These are phyloP conservation scores for Turdus rufiventris DNA, from an alignment of 2,113 vertebrate species.

Conservation along the genomic window DNA sequence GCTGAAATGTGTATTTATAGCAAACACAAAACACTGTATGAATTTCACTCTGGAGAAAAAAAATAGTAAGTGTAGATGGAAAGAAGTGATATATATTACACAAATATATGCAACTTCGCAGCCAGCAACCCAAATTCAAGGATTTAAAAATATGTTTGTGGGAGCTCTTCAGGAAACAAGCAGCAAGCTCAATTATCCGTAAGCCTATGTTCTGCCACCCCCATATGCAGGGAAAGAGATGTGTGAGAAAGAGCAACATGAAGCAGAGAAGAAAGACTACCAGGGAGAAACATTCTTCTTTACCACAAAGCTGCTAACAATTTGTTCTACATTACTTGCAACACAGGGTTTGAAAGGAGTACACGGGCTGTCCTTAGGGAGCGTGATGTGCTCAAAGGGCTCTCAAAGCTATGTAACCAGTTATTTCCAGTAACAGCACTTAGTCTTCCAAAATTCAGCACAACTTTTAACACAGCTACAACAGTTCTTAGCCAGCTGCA, in stretches of 20 bases:
- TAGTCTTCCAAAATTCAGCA: not conserved
- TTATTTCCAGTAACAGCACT: not conserved
- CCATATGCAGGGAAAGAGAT: not conserved
- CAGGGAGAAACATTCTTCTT: not conserved
- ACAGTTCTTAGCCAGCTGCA: not conserved
- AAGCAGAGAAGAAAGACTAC: not conserved
- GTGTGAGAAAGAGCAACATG: not conserved
- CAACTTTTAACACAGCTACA: not conserved
- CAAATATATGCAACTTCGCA: not conserved
- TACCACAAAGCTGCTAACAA: slow-evolving; percentile 8
- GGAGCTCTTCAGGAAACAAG: not conserved
- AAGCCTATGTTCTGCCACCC: not conserved
- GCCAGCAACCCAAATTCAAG: not conserved
- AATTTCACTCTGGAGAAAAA: slow-evolving; percentile 48
- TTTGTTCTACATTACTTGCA: slow-evolving; percentile 3
- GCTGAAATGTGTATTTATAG: slow-evolving; percentile 57
- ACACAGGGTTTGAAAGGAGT: not conserved
- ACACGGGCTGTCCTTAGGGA: not conserved
- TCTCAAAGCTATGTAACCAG: not conserved
- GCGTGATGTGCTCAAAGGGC: not conserved
- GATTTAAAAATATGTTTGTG: slow-evolving; percentile 19
- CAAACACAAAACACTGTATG: slow-evolving; percentile 53
- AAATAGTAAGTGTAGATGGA: not conserved
- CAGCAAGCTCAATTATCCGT: not conserved
- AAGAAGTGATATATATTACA: not conserved